Evolutionary conservation across 2,797 vertebrate species (phyloP), one percentile per base, ranked within the genome.

Genomic region (Sarcophilus harrisii): DNA sequence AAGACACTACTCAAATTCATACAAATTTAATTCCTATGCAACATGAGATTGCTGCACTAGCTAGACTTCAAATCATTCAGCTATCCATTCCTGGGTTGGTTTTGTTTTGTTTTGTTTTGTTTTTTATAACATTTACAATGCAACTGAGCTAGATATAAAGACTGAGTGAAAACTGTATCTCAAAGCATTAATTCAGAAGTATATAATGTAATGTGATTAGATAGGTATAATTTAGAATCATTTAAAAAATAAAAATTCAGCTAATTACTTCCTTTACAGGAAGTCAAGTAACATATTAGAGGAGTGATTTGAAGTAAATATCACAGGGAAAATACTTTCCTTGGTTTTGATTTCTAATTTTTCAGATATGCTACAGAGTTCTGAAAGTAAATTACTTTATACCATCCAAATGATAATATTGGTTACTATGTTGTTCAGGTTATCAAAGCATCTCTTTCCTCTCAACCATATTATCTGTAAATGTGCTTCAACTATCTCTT

Each of bases 321-420:
- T 57, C n/a, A 54, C 58, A 93, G 58, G 57, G 54, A 92, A 58
- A 94, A 24, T 6, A 10, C 28, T 57, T 94, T 89, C 52, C 49
- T 58, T 95, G 58, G 2, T 91, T 90, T 29, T 55, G 49, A 62
- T 58, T 59, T 29, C 59, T 27, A 12, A n/a, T 14, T 21, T 94
- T 6, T 58, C 54, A 16, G 0, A 18, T 58, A 55, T 57, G 62
- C 54, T 52, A 93, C 52, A 24, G 59, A 96, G 81, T 81, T 54
- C 10, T 4, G 18, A 45, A 32, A 13, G 18, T 32, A 52, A 66
- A 92, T 73, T 24, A 32, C 54, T 96, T 91, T 59, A 91, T 30
- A 81, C 32, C 8, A 1, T 6, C 45, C 0, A 24, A 59, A 30
- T 3, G 57, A 29, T 0, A 13, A 32, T 1, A 3, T 8, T 0